A percentile compares a stretch with the other conserved stretches of the same genome.
Evolutionary conservation across 1,140 invertebrate genomes (phyloP).

Genomic region (Bacillus rossius): DNA sequence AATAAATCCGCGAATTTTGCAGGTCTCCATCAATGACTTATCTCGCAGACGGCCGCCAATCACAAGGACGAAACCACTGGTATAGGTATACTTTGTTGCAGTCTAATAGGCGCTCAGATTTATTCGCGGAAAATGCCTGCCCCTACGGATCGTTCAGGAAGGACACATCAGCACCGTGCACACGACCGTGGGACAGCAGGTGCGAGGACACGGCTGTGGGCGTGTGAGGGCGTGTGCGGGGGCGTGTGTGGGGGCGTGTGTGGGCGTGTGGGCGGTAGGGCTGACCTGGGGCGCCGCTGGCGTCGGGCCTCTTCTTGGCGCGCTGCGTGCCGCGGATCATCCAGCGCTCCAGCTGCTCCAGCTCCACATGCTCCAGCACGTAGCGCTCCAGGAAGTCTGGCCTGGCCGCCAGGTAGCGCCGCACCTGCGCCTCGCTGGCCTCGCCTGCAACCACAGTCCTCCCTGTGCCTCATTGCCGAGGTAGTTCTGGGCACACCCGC

Average conservation of each 20-base stretch:
- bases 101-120: too few relatives aligned
- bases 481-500: too few relatives aligned
- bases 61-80: too few relatives aligned
- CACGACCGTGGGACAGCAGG: not conserved
- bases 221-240: not conserved
- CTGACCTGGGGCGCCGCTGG: constrained; percentile 19
- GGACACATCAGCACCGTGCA: not conserved
- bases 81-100: too few relatives aligned
- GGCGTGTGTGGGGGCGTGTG: not conserved
- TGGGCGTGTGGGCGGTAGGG: not conserved
- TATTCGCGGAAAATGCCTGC: too few relatives aligned
- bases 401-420: constrained; percentile 45
- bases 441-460: constrained; percentile 13
- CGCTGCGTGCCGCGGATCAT: constrained; percentile 49
- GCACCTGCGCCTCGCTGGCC: constrained; percentile 37
- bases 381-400: constrained; percentile 52
- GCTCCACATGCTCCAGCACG: constrained; percentile 48
- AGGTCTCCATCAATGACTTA: too few relatives aligned
- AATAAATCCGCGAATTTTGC: too few relatives aligned
- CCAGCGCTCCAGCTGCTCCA: constrained; percentile 53
- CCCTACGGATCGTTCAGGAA: too few relatives aligned
- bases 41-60: too few relatives aligned
- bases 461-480: too few relatives aligned
- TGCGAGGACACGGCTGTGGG: not conserved
- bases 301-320: constrained; percentile 36